Percentiles rank a stretch among this genome's conserved stretches.
Evolutionary conservation across 2,113 vertebrate species (phyloP).

Genomic region (Lutjanus erythropterus): DNA sequence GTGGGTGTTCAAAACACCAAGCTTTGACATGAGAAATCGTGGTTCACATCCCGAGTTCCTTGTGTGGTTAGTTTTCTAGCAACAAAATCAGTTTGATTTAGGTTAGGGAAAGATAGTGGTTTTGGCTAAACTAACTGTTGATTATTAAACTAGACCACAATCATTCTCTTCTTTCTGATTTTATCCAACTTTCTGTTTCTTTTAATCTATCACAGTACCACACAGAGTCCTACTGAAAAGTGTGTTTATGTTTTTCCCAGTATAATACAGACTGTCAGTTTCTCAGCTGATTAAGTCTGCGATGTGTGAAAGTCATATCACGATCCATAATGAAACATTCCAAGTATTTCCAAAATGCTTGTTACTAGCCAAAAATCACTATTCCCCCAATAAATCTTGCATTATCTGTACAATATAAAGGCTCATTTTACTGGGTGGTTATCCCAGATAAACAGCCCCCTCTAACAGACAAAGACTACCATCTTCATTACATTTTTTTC

Average conservation of each 20-base stretch:
- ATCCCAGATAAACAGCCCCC: no score
- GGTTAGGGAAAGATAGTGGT: not conserved
- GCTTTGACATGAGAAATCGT: not conserved
- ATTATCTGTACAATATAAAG: no score
- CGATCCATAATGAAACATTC: no score
- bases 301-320: no score
- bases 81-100: not conserved
- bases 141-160: not conserved
- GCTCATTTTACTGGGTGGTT: no score
- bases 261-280: not conserved
- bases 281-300: not conserved
- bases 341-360: no score
- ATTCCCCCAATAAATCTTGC: no score
- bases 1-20: not conserved
- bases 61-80: not conserved
- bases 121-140: not conserved
- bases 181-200: not conserved
- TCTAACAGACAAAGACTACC: no score
- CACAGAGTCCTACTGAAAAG: not conserved
- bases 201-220: not conserved
- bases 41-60: not conserved
- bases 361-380: no score
- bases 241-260: not conserved
- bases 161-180: not conserved
- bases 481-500: no score